Evolutionary conservation across 1,140 invertebrate genomes (phyloP).

Genomic region (Hyposmocoma kahamanoa): DNA sequence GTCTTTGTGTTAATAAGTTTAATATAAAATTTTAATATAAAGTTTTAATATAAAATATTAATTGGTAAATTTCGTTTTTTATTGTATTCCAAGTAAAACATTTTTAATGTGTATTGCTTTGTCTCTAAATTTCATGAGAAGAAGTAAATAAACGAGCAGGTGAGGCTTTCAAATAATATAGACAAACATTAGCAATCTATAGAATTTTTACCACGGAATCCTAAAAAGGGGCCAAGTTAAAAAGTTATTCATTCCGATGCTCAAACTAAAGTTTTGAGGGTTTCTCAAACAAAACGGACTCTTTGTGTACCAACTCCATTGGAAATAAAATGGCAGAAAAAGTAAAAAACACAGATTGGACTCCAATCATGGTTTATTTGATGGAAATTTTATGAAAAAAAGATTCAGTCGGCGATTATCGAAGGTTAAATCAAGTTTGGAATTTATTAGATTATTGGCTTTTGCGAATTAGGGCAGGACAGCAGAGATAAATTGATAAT

Average conservation of each 20-base stretch:
- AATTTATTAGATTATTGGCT: constrained; percentile 9
- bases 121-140: no score
- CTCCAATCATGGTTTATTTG: constrained; percentile 13
- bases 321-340: constrained; percentile 11
- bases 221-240: constrained; percentile 10
- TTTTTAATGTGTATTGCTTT: no score
- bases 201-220: no score
- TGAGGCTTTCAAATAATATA: no score
- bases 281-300: constrained; percentile 23
- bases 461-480: not conserved
- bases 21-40: no score
- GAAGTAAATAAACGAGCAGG: no score
- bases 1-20: no score
- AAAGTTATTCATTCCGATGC: constrained; percentile 19
- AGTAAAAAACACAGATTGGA: constrained; percentile 8
- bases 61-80: no score
- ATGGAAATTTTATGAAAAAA: constrained; percentile 8
- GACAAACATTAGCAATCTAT: no score
- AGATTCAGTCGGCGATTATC: not conserved
- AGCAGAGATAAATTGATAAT: not conserved
- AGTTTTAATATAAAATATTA: no score
- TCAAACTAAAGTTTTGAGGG: constrained; percentile 22
- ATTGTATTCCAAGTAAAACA: no score
- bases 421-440: constrained; percentile 6
- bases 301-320: constrained; percentile 11